Evolutionary conservation across 2,888 invertebrate species (phyloP).

Genomic region (Pharmacophagus antenor): DNA sequence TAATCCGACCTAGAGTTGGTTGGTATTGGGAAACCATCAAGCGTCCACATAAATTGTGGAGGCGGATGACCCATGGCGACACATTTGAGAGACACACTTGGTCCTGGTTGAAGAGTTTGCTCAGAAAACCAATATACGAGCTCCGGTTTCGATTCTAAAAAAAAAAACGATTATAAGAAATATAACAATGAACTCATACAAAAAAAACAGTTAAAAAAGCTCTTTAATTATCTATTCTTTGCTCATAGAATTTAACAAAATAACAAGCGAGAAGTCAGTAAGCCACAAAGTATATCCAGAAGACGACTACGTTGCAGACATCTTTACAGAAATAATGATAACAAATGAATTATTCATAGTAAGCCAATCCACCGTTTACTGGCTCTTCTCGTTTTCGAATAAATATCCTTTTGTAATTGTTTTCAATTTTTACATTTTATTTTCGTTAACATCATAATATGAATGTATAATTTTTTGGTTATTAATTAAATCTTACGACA

Average conservation of each 20-base stretch:
- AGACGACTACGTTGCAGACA: constrained; percentile 23
- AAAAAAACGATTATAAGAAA: neutral
- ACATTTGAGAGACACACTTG: constrained; percentile 94
- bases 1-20: constrained; percentile 84
- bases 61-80: constrained; percentile 97
- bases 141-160: constrained; percentile 92
- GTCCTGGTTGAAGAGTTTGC: constrained; percentile 94
- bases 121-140: constrained; percentile 95
- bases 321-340: constrained; percentile 25
- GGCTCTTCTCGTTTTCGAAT: constrained; percentile 12
- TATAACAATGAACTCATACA: neutral
- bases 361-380: constrained; percentile 17
- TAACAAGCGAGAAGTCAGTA: constrained; percentile 1
- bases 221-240: neutral
- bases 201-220: neutral
- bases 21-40: constrained; percentile 93
- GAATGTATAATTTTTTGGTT: neutral
- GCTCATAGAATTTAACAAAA: no score
- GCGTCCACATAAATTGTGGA: constrained; percentile 94
- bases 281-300: constrained; percentile 18
- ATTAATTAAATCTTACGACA: neutral
- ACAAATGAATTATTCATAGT: constrained; percentile 24
- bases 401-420: constrained; percentile 24
- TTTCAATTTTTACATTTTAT: constrained; percentile 16
- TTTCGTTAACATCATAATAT: constrained; percentile 6